phyloP scores from a whole-genome alignment of 2,797 vertebrate species.

The Chrosomus eos region DNA sequence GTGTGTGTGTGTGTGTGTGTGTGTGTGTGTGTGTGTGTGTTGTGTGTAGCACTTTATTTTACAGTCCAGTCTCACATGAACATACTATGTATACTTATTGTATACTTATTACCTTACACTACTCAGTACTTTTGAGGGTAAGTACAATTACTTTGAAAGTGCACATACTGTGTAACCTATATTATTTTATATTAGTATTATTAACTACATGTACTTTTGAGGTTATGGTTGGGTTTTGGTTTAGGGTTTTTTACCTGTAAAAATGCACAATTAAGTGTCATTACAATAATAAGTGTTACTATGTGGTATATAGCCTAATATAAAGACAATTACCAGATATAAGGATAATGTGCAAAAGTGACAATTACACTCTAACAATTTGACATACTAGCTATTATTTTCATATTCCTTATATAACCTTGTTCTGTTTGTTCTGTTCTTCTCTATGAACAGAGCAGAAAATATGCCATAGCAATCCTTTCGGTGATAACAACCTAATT shows the following conservation, averaged over 20 bases:
- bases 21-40: no score
- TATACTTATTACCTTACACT: no score
- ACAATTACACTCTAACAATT: constrained; percentile 32
- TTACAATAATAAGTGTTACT: not conserved
- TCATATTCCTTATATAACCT: constrained; percentile 43
- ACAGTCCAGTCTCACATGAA: no score
- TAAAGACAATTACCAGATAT: constrained; percentile 6
- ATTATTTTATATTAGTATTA: not conserved
- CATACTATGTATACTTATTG: no score
- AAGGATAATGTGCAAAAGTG: constrained; percentile 24
- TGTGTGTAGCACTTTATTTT: no score
- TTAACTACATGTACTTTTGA: not conserved
- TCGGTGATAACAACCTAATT: constrained; percentile 78
- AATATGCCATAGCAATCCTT: constrained; percentile 78
- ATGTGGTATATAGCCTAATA: not conserved
- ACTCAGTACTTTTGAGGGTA: no score
- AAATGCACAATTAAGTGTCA: not conserved
- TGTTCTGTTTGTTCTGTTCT: constrained; percentile 36
- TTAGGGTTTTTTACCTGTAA: not conserved
- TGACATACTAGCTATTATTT: constrained; percentile 39
- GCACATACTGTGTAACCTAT: no score
- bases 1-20: no score
- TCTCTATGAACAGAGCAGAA: constrained; percentile 58
- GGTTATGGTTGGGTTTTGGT: not conserved
- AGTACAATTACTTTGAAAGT: no score